Evolutionary conservation across 2,113 vertebrate genomes (phyloP).

Genomic region (Turdus rufiventris): DNA sequence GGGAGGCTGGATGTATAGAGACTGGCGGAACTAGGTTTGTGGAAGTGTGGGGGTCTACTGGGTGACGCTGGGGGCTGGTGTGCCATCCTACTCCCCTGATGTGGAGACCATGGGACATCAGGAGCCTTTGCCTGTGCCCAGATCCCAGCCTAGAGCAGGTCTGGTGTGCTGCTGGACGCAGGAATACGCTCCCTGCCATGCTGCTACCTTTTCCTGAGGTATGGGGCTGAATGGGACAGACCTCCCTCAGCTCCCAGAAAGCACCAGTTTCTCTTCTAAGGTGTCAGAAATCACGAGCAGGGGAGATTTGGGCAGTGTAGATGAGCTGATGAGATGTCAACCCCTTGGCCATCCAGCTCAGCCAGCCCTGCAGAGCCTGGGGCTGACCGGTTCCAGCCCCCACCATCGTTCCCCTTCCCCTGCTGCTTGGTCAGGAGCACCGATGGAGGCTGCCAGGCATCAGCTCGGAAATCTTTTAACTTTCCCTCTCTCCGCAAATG

Average conservation of each 20-base stretch:
- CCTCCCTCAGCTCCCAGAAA: neutral
- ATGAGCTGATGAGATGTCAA: neutral
- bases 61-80: neutral
- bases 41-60: neutral
- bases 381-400: neutral
- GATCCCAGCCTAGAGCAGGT: neutral
- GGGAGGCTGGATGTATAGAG: constrained; percentile 3
- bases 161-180: neutral
- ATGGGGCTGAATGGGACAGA: fast-evolving
- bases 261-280: fast-evolving
- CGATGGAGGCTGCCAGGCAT: neutral
- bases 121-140: neutral
- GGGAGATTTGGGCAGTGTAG: neutral
- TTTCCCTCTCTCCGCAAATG: constrained; percentile 13
- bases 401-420: fast-evolving
- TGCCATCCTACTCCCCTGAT: neutral
- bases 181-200: fast-evolving
- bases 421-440: neutral
- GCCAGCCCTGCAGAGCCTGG: neutral
- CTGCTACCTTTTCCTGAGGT: neutral
- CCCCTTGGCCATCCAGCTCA: fast-evolving
- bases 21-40: constrained; percentile 39
- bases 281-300: neutral
- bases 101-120: fast-evolving
- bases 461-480: neutral